Conservation (phyloP, 2,888 invertebrate species). For the Heliothis peltigera region DNA sequence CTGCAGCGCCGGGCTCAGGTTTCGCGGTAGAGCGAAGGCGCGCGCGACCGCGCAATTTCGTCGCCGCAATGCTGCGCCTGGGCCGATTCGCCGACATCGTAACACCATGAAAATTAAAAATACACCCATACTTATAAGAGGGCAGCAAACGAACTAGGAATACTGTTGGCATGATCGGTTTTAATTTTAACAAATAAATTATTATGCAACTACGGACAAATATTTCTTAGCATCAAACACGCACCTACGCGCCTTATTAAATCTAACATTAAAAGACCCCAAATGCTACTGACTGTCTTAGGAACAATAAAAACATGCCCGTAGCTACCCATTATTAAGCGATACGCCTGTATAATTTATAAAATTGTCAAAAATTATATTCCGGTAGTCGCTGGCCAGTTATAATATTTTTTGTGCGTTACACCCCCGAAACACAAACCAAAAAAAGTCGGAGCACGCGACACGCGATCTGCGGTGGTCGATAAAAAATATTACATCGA, state of each 20-base stretch:
- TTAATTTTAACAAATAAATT: too few relatives aligned
- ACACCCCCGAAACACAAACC: conserved; percentile 78
- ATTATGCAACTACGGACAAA: too few relatives aligned
- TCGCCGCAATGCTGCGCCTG: conserved; percentile 62
- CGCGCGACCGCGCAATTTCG: conserved; percentile 84
- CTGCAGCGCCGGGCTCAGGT: conserved; percentile 69
- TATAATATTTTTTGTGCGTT: conserved; percentile 84
- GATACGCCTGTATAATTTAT: conserved; percentile 86
- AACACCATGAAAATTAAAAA: conserved; percentile 10
- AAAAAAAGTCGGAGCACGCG: conserved; percentile 86
- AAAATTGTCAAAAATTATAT: conserved; percentile 89
- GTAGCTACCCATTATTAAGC: conserved; percentile 82
- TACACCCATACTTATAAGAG: not conserved
- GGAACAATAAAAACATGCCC: conserved; percentile 65
- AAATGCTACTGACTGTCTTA: conserved; percentile 56
- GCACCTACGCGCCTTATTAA: conserved; percentile 25
- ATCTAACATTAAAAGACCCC: conserved; percentile 43
- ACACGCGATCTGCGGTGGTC: conserved; percentile 85
- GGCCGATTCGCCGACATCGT: conserved; percentile 40
- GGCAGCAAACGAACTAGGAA: not conserved
- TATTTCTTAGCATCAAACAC: conserved; percentile 4
- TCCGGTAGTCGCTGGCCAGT: conserved; percentile 88
- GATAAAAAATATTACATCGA: conserved; percentile 82
- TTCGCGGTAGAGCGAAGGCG: conserved; percentile 80
- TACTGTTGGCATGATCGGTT: too few relatives aligned